Evolutionary conservation across 2,797 vertebrate species (phyloP).

Genomic region (Fratercula arctica): DNA sequence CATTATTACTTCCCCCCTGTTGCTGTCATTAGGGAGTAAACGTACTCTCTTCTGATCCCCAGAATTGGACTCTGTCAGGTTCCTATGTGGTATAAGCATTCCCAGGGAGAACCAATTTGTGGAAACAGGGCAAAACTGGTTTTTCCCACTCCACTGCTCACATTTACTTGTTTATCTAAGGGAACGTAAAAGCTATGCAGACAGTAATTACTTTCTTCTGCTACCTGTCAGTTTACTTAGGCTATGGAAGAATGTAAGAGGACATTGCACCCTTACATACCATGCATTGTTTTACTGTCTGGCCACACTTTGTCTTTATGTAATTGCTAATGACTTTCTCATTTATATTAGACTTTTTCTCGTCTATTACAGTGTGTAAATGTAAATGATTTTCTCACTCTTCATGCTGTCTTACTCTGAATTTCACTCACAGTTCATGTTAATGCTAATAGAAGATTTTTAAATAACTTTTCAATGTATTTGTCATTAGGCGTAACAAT

Average conservation of each 20-base stretch:
- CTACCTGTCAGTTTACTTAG: not conserved
- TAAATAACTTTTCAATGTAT: not conserved
- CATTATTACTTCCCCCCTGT: not conserved
- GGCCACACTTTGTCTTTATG: not conserved
- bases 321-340: not conserved
- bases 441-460: not conserved
- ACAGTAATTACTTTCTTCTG: not conserved
- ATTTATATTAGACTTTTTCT: not conserved
- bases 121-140: not conserved
- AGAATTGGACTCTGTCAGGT: not conserved
- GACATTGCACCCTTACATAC: not conserved
- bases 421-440: not conserved
- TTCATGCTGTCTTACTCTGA: conserved; percentile 5
- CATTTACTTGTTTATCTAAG: not conserved
- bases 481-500: not conserved
- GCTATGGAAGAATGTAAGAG: not conserved
- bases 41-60: not conserved
- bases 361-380: not conserved
- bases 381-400: conserved; percentile 3
- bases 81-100: not conserved
- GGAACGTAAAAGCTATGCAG: not conserved
- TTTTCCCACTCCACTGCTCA: not conserved
- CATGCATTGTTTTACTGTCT: not conserved
- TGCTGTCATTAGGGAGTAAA: not conserved
- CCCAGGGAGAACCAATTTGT: not conserved